These are phyloP conservation scores for Beris morrisii DNA, from an alignment of 2,888 invertebrate genomes.

Conservation along the genomic window DNA sequence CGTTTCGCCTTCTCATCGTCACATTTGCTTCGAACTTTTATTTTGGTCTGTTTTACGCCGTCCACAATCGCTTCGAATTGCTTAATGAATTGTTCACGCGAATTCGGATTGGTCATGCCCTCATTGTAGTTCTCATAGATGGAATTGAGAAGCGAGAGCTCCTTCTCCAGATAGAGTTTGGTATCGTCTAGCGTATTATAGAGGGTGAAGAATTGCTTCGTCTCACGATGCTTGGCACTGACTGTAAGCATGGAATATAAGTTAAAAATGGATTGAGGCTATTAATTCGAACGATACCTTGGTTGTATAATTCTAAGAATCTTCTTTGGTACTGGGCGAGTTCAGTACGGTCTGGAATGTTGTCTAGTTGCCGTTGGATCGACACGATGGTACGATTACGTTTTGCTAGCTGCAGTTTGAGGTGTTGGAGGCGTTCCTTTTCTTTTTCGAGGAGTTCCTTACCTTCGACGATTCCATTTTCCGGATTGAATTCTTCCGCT, in stretches of 20 bases:
- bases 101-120: slow-evolving; percentile 78
- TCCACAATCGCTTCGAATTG: slow-evolving; percentile 90
- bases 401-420: slow-evolving; percentile 74
- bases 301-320: slow-evolving; percentile 94
- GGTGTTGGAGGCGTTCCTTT: slow-evolving; percentile 63
- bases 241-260: slow-evolving; percentile 62
- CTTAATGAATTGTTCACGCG: slow-evolving; percentile 85
- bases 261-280: neutral
- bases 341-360: slow-evolving; percentile 90
- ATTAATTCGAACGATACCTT: slow-evolving; percentile 61
- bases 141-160: slow-evolving; percentile 83
- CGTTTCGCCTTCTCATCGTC: slow-evolving; percentile 68
- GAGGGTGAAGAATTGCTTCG: slow-evolving; percentile 94
- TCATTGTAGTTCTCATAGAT: slow-evolving; percentile 86
- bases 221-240: slow-evolving; percentile 92
- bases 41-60: slow-evolving; percentile 83
- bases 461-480: slow-evolving; percentile 58
- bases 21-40: slow-evolving; percentile 68
- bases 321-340: slow-evolving; percentile 92
- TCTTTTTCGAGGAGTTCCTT: slow-evolving; percentile 65
- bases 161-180: slow-evolving; percentile 89
- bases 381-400: slow-evolving; percentile 77
- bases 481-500: slow-evolving; percentile 55
- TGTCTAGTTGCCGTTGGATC: slow-evolving; percentile 85
- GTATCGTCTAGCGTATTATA: slow-evolving; percentile 95